phyloP scores from a whole-genome alignment of 1,140 invertebrate genomes.

The Zaprionus taronus region DNA sequence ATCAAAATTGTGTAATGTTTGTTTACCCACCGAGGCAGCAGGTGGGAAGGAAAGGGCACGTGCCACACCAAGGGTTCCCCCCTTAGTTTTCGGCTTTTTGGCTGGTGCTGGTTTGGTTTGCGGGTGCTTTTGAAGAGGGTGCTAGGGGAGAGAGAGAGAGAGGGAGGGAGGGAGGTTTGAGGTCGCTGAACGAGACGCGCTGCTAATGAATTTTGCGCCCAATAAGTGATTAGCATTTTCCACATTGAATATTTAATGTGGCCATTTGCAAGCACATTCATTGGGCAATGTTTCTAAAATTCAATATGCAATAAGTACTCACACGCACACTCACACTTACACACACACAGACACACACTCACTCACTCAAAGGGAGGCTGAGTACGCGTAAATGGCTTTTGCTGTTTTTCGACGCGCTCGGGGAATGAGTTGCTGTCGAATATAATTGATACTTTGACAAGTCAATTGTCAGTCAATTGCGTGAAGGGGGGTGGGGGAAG shows the following conservation, averaged over 20 bases:
- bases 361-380: background rate
- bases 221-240: conserved; percentile 77
- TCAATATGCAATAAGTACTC: conserved; percentile 47
- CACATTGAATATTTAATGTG: conserved; percentile 75
- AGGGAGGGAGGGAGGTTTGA: conserved; percentile 5
- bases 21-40: conserved; percentile 47
- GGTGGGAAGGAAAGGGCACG: conserved; percentile 16
- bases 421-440: conserved; percentile 41
- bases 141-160: background rate
- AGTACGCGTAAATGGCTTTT: conserved; percentile 67
- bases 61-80: conserved; percentile 1
- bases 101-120: conserved; percentile 4
- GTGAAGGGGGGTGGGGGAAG: background rate
- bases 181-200: conserved; percentile 32
- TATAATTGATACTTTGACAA: conserved; percentile 77
- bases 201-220: conserved; percentile 71
- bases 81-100: conserved; percentile 34
- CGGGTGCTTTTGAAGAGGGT: background rate
- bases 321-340: background rate
- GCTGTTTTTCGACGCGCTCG: background rate
- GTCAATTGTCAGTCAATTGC: conserved; percentile 77
- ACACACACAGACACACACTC: background rate
- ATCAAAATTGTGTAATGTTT: conserved; percentile 82
- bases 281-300: conserved; percentile 60
- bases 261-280: conserved; percentile 54